Conservation (phyloP, 2,888 invertebrate genomes). For the Cyclophora albipunctata region DNA sequence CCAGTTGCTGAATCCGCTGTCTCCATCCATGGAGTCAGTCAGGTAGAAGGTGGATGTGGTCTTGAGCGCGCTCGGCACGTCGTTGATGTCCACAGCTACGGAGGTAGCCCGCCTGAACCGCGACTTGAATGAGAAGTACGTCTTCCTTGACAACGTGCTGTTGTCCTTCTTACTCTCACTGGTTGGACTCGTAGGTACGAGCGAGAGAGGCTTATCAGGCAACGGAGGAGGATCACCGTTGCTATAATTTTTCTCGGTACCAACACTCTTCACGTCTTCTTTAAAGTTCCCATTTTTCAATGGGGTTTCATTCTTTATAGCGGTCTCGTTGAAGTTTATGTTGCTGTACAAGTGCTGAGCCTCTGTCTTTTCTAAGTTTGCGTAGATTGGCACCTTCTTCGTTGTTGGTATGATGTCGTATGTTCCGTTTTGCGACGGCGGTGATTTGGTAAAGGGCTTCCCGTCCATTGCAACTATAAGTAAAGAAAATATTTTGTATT, state of each 20-base stretch:
- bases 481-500: constrained; percentile 8
- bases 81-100: constrained; percentile 71
- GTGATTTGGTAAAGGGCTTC: constrained; percentile 48
- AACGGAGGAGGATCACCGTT: constrained; percentile 54
- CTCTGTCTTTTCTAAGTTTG: constrained; percentile 50
- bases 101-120: constrained; percentile 78
- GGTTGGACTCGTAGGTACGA: constrained; percentile 45
- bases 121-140: constrained; percentile 76
- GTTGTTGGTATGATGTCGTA: constrained; percentile 40
- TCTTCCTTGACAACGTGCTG: constrained; percentile 58
- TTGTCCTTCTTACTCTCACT: constrained; percentile 57
- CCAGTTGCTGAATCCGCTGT: constrained; percentile 77
- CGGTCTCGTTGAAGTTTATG: constrained; percentile 46
- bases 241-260: constrained; percentile 34
- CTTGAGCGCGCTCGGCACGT: constrained; percentile 71
- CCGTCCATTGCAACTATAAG: constrained; percentile 64
- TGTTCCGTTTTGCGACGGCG: constrained; percentile 38
- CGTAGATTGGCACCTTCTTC: constrained; percentile 53
- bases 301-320: constrained; percentile 55
- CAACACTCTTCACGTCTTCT: constrained; percentile 59
- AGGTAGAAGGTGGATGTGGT: constrained; percentile 83
- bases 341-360: constrained; percentile 48
- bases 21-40: constrained; percentile 79
- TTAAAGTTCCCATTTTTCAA: constrained; percentile 45
- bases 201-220: constrained; percentile 44